Evolutionary conservation across 2,113 vertebrate species (phyloP), one percentile per base, ranked within the genome.

Genomic region (Silurus meridionalis): DNA sequence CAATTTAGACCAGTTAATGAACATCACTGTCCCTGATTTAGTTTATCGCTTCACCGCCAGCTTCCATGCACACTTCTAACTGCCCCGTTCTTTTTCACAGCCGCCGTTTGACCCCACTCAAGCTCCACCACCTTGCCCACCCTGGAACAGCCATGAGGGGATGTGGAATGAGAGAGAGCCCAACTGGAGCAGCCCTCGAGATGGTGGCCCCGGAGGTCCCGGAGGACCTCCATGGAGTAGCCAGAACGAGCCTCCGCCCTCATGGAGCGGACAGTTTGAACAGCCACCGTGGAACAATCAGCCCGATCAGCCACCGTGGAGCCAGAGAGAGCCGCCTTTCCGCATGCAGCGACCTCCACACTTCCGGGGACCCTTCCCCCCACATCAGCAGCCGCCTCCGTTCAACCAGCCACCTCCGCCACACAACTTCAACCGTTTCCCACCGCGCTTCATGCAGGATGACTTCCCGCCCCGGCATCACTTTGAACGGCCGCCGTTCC

Each of bases 331-430:
- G 90, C 97, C 98, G 0, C 97, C 97, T 60, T 99, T 98, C 92
- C 96, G 97, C 85, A 97, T 99, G 97, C 98, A 99, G 95, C 95
- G 97, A 83, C 98, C 98, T 0, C 98, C 97, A 0, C 98, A 97
- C 92, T 99, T 98, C 93, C 94, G 97, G 23, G 97, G 98, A 53
- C 97, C 98, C 64, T 98, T 98, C 88, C 97, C 97, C 0, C 98
- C 97, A 0, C 98, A 98, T 92, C 97, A 98, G 92, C 98, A 98
- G 92, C 98, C 97, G 83, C 98, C 97, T 6, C 98, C 97, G 82
- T 98, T 98, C 91, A 98, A 95, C 94, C 98, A 99, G 92, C 98
- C 97, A 2, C 98, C 98, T 0, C 98, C 97, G 25, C 97, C 98
- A 77, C 97, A 97, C 91, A 96, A 94, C 91, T 99, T 99, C 87